A percentile compares a stretch with the other conserved stretches of the same genome.
Conservation (phyloP, 2,113 vertebrate genomes). For the Epinephelus fuscoguttatus region DNA sequence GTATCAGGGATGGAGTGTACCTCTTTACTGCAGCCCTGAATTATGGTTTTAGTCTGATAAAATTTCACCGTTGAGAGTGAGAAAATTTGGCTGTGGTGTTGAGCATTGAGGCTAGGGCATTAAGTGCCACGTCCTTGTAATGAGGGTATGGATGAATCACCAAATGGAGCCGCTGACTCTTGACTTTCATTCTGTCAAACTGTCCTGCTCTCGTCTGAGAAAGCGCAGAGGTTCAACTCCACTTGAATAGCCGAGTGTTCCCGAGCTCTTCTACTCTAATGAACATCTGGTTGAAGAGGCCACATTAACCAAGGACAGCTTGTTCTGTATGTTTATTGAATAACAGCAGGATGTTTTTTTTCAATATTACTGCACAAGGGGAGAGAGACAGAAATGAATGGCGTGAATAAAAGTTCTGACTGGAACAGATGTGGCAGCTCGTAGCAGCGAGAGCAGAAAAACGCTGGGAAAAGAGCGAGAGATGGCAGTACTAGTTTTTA, state of each 20-base stretch:
- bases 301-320: conserved; percentile 35
- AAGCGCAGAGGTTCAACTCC: conserved; percentile 18
- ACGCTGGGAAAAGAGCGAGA: conserved; percentile 14
- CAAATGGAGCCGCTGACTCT: conserved; percentile 4
- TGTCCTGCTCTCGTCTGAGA: conserved; percentile 1
- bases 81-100: conserved; percentile 10
- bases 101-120: neutral
- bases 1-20: neutral
- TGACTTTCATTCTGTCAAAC: conserved; percentile 29
- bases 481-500: conserved; percentile 34
- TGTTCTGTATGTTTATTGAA: conserved; percentile 57
- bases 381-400: conserved; percentile 36
- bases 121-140: conserved; percentile 38
- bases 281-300: conserved; percentile 43
- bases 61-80: neutral
- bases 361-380: neutral
- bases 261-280: conserved; percentile 29
- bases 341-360: conserved; percentile 1
- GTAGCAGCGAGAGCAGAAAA: conserved; percentile 20
- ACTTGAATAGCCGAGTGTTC: conserved; percentile 15
- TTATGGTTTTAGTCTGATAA: neutral
- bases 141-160: conserved; percentile 31
- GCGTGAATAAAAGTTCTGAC: conserved; percentile 44
- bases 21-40: neutral
- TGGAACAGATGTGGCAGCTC: conserved; percentile 51